Evolutionary conservation across 2,797 vertebrate genomes (phyloP).

Genomic region (Sparus aurata): DNA sequence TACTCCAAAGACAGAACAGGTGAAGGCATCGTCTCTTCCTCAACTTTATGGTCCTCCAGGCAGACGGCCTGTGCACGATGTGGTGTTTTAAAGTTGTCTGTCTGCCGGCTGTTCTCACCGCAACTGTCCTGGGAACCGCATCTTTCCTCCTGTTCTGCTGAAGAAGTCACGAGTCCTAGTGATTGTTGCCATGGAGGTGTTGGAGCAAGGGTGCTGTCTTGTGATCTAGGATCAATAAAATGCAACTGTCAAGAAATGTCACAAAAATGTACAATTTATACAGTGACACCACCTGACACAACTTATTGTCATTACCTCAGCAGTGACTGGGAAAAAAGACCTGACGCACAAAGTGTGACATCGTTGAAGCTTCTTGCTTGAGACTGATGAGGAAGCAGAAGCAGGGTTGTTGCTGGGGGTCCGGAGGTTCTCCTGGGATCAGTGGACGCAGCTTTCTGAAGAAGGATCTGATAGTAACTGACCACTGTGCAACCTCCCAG

Average conservation of each 20-base stretch:
- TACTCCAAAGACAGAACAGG: slow-evolving; percentile 4
- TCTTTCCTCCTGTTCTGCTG: slow-evolving; percentile 78
- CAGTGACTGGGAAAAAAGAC: slow-evolving; percentile 41
- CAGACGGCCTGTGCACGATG: slow-evolving; percentile 9
- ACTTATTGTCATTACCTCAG: slow-evolving; percentile 60
- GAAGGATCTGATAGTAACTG: slow-evolving; percentile 67
- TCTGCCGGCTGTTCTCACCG: slow-evolving; percentile 32
- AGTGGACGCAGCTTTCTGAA: slow-evolving; percentile 61
- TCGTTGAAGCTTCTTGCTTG: slow-evolving; percentile 47
- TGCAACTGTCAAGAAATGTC: background rate
- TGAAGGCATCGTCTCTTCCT: slow-evolving; percentile 4
- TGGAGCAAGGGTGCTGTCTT: slow-evolving; percentile 52
- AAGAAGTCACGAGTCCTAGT: slow-evolving; percentile 78
- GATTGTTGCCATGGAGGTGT: slow-evolving; percentile 78
- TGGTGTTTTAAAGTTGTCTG: slow-evolving; percentile 2
- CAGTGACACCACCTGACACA: background rate
- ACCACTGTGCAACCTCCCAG: slow-evolving; percentile 73
- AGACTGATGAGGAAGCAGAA: slow-evolving; percentile 39
- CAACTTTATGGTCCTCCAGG: slow-evolving; percentile 1
- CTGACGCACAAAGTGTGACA: slow-evolving; percentile 22
- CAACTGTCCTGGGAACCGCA: slow-evolving; percentile 34
- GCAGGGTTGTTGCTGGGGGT: slow-evolving; percentile 26
- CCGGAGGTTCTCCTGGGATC: slow-evolving; percentile 23
- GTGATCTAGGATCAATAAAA: slow-evolving; percentile 54
- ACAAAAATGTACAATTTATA: background rate